Base-by-base conservation (phyloP, 2,113 vertebrate species). In the Verasper variegatus region DNA sequence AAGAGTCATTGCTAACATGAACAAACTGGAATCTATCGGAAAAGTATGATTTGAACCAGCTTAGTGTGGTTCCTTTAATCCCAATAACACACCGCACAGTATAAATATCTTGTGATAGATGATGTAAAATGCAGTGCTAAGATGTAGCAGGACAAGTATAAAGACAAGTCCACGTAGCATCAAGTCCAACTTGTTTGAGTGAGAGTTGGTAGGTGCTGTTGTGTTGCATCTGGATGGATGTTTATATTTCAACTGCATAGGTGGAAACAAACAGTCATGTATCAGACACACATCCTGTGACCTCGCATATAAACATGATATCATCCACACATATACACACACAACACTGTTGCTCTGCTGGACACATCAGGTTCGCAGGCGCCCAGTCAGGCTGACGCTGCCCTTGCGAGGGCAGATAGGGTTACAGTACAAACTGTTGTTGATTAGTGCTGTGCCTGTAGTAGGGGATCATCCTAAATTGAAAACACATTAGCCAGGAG, bases 391-490 rank as follows among this genome's bases (percentile, higher is more conserved):
- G 82, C 91, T 89, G 84, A 80, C 67, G 80, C 78, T 86, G 75
- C 82, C 88, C 83, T 71, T 52, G 66, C 78, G 31, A 78, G 90
- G 89, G 79, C 88, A 81, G 87, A 91, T 95, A 90, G 78, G 87
- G 91, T 95, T 95, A 92, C 94, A 93, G 86, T 87, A 86, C 92
- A 92, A 92, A 94, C 93, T 95, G 93, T 94, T 94, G 94, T 94
- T 95, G 93, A 95, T 95, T 95, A 95, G 83, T 83, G 81, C 81
- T 76, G 52, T 76, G 88, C 85, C 80, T 90, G 82, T 86, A 85
- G 86, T 78, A 81, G 86, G 88, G 88, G 91, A 86, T 89, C 91
- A 84, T 89, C 89, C 83, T 83, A 93, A 94, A 94, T 94, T 95
- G 92, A 94, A 95, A 94, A 93, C 94, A 95, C 91, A 93, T 93